Conservation (phyloP, 1,140 invertebrate genomes). For the Drosophila rhopaloa region DNA sequence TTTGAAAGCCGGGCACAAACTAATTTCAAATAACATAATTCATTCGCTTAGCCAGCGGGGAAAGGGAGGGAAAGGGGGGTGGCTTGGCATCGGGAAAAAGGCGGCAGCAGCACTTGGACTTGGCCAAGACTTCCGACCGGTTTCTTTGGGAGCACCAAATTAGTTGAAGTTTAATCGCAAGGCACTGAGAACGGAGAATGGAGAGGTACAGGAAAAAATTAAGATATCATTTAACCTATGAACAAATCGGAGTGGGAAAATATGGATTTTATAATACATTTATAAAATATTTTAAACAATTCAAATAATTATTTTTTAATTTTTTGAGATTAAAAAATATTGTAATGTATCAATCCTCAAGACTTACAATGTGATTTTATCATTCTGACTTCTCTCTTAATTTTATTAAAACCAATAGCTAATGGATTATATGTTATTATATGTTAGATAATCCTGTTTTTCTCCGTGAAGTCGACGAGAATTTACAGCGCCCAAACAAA, state of each 20-base stretch:
- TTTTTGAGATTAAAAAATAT: too few species aligned
- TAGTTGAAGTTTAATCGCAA: slow-evolving; percentile 76
- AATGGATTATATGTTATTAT: too few species aligned
- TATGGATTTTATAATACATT: too few species aligned
- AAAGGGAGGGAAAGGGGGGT: background rate
- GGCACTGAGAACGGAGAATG: slow-evolving; percentile 15
- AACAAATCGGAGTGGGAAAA: too few species aligned
- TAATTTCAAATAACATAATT: slow-evolving; percentile 84
- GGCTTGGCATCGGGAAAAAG: slow-evolving; percentile 10
- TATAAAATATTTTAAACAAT: too few species aligned
- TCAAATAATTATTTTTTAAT: too few species aligned
- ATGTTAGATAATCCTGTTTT: background rate
- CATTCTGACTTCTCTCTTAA: too few species aligned
- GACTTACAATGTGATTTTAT: too few species aligned
- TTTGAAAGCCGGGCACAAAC: slow-evolving; percentile 75
- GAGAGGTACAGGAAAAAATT: background rate
- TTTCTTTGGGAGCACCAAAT: slow-evolving; percentile 71
- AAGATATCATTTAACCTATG: background rate
- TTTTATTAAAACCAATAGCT: too few species aligned
- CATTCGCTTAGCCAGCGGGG: slow-evolving; percentile 75
- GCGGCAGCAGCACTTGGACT: slow-evolving; percentile 41
- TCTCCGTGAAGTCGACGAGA: slow-evolving; percentile 1
- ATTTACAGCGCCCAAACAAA: slow-evolving; percentile 33
- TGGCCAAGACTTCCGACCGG: slow-evolving; percentile 55
- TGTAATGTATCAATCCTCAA: too few species aligned